Base-by-base conservation (phyloP, 2,888 invertebrate species). In the Hemaris fuciformis region DNA sequence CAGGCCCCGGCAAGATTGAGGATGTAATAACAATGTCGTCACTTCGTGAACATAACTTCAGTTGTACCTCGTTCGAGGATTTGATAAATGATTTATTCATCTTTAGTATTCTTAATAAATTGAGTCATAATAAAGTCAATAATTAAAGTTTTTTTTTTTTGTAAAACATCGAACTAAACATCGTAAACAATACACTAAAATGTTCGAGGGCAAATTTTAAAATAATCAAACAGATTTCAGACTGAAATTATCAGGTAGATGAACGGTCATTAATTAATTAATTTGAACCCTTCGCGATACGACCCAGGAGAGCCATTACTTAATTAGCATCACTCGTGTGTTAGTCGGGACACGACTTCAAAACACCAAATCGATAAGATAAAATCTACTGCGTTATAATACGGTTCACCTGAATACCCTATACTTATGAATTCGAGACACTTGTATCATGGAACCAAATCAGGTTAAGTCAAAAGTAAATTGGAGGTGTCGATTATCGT, bases 211-310 rank as follows among this genome's bases (percentile, higher is more conserved):
- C 62, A 59, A 67, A 73, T 75, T 83, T 80, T 79, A 85, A 84
- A 80, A 73, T 79, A 75, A 67, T 77, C 75, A 77, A 75, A 73
- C 23, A 27, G 23, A 41, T 13, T 60, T 81, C 79, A 81, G 18
- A 41, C 60, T 18, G 22, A 83, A 82, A 77, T 84, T 85, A 86
- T 85, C 76, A 76, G 74, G 76, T 76, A 81, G 85, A 85, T 87
- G 85, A 88, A 85, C 83, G 82, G 86, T 84, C 83, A 89, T 90
- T 92, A 91, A 91, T 92, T 91, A 90, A 91, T 92, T 91, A 90
- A 78, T 74, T 67, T 74, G 76, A 81, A 87, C 89, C 91, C 88
- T 89, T 88, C 81, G 80, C 83, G 82, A 85, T 82, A 79, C 80
- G 85, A 80, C 90, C 85, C 89, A 65, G 64, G 78, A 79, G 91